Conservation (phyloP, 1,140 invertebrate genomes). For the Portunus trituberculatus region DNA sequence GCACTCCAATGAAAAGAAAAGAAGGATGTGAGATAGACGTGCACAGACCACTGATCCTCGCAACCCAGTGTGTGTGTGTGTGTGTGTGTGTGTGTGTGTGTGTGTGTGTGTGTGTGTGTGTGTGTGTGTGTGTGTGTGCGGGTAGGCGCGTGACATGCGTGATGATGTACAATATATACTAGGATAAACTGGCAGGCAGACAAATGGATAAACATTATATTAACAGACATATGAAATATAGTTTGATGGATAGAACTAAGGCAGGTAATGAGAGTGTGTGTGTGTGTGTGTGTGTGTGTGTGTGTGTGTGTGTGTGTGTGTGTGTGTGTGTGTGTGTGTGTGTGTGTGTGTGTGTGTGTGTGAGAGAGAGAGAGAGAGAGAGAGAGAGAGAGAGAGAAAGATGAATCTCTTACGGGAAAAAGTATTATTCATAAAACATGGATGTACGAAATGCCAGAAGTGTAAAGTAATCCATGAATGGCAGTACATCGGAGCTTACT, state of each 20-base stretch:
- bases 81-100: background rate
- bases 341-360: background rate
- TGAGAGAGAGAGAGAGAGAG: constrained; percentile 37
- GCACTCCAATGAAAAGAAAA: background rate
- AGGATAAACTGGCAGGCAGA: no score
- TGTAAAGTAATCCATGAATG: background rate
- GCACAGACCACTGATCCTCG: background rate
- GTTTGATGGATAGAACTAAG: background rate
- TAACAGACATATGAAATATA: background rate
- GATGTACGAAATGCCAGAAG: no score
- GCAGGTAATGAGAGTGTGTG: background rate
- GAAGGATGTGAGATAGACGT: background rate
- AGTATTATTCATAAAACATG: background rate
- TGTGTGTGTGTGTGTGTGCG: no score
- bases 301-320: background rate
- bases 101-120: no score
- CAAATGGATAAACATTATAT: no score
- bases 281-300: background rate
- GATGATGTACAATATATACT: no score
- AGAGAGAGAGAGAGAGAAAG: background rate
- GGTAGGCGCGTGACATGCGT: no score
- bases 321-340: background rate
- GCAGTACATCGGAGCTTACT: background rate
- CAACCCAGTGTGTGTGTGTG: background rate
- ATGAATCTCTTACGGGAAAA: background rate